Conservation (phyloP, 2,113 vertebrate species). For the Chamaea fasciata region DNA sequence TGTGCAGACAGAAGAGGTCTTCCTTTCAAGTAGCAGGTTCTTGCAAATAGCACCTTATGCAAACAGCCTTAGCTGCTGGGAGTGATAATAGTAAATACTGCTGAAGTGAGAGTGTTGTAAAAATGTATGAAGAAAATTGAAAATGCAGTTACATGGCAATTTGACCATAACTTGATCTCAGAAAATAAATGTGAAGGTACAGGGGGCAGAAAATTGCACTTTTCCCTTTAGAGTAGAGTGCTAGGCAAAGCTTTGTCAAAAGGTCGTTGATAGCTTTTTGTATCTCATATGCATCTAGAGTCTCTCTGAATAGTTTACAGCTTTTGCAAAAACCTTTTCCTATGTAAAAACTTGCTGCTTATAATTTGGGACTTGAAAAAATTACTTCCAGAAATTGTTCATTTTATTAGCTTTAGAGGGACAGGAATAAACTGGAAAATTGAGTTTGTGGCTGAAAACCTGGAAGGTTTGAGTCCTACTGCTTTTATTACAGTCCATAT, state of each 20-base stretch:
- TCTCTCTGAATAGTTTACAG: not conserved
- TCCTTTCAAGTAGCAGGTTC: not conserved
- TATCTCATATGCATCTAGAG: not conserved
- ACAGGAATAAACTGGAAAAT: not conserved
- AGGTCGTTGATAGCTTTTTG: not conserved
- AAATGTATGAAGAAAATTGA: not conserved
- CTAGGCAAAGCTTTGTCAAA: not conserved
- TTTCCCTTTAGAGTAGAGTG: not conserved
- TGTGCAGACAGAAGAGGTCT: slow-evolving; percentile 3
- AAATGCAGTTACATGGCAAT: not conserved
- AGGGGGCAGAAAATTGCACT: not conserved
- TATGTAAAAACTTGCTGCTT: not conserved
- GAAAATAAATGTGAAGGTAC: not conserved
- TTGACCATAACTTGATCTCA: not conserved
- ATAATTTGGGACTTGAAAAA: not conserved
- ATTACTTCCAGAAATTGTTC: not conserved
- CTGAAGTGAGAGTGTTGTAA: not conserved
- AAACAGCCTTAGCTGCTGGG: slow-evolving; percentile 7
- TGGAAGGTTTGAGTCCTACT: not conserved
- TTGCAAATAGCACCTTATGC: not conserved
- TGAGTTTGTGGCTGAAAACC: not conserved
- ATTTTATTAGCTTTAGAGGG: not conserved
- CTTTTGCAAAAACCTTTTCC: not conserved
- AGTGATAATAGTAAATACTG: slow-evolving; percentile 1
- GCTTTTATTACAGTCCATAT: not conserved